Evolutionary conservation across 2,797 vertebrate genomes (phyloP).

Genomic region (Sebastes nivosus): DNA sequence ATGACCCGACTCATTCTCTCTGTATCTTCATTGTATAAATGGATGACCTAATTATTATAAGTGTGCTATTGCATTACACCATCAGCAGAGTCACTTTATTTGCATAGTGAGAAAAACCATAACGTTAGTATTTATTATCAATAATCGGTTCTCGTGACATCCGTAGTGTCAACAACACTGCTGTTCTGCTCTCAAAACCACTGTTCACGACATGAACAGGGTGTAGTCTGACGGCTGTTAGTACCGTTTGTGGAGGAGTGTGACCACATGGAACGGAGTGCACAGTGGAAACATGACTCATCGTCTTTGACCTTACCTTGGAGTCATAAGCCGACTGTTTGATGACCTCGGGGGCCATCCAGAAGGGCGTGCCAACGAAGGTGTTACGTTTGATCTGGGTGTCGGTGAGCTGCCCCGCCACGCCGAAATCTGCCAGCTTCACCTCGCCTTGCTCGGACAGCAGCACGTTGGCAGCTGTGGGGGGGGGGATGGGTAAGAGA

Average conservation of each 20-base stretch:
- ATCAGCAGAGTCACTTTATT: background rate
- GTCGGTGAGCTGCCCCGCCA: constrained; percentile 96
- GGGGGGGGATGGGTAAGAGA: too few species aligned
- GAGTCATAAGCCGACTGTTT: constrained; percentile 98
- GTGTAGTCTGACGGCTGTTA: too few species aligned
- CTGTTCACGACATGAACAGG: too few species aligned
- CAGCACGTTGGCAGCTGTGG: constrained; percentile 88
- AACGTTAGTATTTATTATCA: too few species aligned
- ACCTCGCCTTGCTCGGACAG: constrained; percentile 98
- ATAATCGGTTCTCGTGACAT: too few species aligned
- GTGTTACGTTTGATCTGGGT: constrained; percentile 99
- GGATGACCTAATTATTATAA: background rate
- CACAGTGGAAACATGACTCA: too few species aligned
- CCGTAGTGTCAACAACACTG: too few species aligned
- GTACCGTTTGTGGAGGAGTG: too few species aligned
- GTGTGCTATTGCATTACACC: background rate
- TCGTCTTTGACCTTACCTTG: constrained; percentile 82
- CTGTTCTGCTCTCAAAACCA: too few species aligned
- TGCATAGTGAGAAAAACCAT: background rate
- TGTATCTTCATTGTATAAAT: background rate
- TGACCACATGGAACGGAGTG: rapidly evolving
- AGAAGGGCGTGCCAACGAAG: constrained; percentile 98
- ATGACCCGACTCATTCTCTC: background rate
- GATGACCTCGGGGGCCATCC: constrained; percentile 99
- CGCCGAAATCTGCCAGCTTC: constrained; percentile 96